Conservation (phyloP, 2,888 invertebrate genomes). For the Hoplodrina blanda region DNA sequence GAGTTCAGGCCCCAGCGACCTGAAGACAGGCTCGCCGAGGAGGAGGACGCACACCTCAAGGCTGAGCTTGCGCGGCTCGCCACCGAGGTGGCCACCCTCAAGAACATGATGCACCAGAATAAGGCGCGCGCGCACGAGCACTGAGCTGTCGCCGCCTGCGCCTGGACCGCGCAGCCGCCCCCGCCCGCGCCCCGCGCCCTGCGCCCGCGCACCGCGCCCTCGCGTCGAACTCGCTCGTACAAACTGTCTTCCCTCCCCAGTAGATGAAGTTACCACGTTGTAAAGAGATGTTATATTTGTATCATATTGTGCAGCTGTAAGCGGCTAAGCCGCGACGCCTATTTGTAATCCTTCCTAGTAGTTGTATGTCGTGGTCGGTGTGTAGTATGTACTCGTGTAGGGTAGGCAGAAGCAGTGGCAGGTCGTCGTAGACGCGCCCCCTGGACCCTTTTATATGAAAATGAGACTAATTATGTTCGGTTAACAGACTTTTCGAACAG, state of each 20-base stretch:
- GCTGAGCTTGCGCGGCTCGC: constrained; percentile 96
- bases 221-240: constrained; percentile 80
- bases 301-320: constrained; percentile 88
- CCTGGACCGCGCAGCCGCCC: constrained; percentile 75
- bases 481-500: constrained; percentile 89
- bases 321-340: constrained; percentile 87
- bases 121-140: constrained; percentile 87
- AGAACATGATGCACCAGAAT: constrained; percentile 94
- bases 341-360: constrained; percentile 87
- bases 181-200: constrained; percentile 60
- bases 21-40: constrained; percentile 85
- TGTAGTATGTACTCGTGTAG: constrained; percentile 72
- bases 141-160: constrained; percentile 81
- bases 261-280: constrained; percentile 89
- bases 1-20: constrained; percentile 90
- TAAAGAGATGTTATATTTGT: constrained; percentile 87
- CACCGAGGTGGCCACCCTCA: constrained; percentile 97
- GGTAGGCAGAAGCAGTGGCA: constrained; percentile 68
- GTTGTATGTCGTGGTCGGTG: constrained; percentile 83
- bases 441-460: constrained; percentile 72
- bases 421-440: constrained; percentile 65
- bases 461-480: constrained; percentile 85
- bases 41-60: constrained; percentile 94
- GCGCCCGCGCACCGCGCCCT: constrained; percentile 57
- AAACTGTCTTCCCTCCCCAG: constrained; percentile 84